Base-by-base conservation (phyloP, 2,113 vertebrate genomes). In the Petrocephalus microphthalmus region DNA sequence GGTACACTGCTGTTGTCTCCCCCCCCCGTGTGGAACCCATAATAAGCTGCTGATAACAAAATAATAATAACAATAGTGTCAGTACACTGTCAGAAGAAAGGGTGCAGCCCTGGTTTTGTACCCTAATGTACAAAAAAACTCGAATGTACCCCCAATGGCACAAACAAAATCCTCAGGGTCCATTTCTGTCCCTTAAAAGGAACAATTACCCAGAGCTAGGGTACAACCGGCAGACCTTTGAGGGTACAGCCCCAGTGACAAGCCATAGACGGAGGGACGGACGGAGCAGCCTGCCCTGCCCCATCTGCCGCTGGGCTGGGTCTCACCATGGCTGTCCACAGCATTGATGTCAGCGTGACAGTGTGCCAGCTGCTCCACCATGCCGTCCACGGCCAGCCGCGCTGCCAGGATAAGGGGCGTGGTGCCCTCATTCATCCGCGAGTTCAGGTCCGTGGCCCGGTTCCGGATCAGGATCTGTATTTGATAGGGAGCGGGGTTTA, bases 291-390 rank as follows among this genome's bases (percentile, higher is more conserved):
- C 29, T 74, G 29, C 42, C 2, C 33, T 42, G 45, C 2, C 8
- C 22, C 7, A 2, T 49, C 37, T 47, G 20, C 81, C 29, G 2
- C 11, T 19, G 52, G 52, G 1, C 10, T 5, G 42, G 33, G 10
- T 74, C 91, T 93, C 93, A 99, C 98, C 98, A 0, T 98, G 98
- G 92, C 98, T 97, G 1, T 99, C 98, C 49, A 99, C 97, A 0
- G 98, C 97, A 0, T 99, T 99, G 90, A 98, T 97, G 88, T 99
- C 98, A 5, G 97, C 97, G 10, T 99, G 97, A 92, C 98, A 99
- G 88, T 98, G 97, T 90, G 98, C 97, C 86, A 99, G 95, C 89
- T 99, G 98, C 0, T 98, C 97, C 91, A 98, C 97, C 96, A 99
- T 97, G 7, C 97, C 98, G 88, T 99, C 98, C 92, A 98, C 97